Evolutionary conservation across 2,888 invertebrate species (phyloP).

Genomic region (Zele albiditarsus): DNA sequence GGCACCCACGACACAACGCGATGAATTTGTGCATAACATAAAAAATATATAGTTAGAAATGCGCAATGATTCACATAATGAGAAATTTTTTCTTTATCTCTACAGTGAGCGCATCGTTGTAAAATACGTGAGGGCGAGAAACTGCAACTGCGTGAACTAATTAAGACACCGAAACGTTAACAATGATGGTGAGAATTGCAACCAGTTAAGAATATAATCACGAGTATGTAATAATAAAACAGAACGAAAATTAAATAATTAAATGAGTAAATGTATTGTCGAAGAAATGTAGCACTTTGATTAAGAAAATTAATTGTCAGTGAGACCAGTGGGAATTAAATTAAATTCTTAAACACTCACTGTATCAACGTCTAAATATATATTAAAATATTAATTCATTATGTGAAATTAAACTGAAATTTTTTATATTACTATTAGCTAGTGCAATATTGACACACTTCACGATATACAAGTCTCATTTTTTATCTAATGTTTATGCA

Average conservation of each 20-base stretch:
- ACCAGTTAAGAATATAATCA: neutral
- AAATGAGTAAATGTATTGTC: neutral
- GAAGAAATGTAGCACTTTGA: neutral
- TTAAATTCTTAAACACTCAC: neutral
- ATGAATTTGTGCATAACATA: neutral
- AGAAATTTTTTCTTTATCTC: neutral
- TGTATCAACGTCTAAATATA: neutral
- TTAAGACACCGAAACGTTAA: neutral
- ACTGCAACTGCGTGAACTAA: conserved; percentile 5
- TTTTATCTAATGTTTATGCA: neutral
- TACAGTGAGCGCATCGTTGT: neutral
- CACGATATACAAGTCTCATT: neutral
- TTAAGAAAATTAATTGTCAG: neutral
- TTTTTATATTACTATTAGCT: neutral
- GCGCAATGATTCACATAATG: neutral
- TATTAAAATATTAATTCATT: neutral
- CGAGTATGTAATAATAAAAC: neutral
- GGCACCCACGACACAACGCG: neutral
- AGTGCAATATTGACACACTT: neutral
- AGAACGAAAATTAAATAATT: neutral
- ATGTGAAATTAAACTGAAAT: neutral
- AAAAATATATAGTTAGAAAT: neutral
- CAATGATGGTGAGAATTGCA: neutral
- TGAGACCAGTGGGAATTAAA: neutral
- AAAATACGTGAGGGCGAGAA: neutral